Evolutionary conservation across 2,797 vertebrate species (phyloP).

Genomic region (Tangara arthus): DNA sequence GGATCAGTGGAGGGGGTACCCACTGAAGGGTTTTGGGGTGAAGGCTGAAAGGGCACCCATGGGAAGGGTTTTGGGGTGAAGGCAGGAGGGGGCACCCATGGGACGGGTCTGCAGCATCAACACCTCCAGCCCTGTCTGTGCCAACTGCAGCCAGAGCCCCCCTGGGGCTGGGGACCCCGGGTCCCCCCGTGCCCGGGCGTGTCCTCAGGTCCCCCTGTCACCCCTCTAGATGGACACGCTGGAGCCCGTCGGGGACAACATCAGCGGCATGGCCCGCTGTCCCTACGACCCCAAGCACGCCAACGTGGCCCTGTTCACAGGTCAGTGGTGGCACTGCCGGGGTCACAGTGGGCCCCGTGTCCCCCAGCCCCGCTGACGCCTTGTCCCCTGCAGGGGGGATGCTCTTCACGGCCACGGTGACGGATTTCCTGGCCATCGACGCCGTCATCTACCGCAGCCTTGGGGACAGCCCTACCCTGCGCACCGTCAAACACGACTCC

Average conservation of each 20-base stretch:
- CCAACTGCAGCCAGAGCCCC: slow-evolving; percentile 70
- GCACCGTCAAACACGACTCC: slow-evolving; percentile 95
- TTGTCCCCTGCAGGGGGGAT: slow-evolving; percentile 80
- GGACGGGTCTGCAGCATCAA: slow-evolving; percentile 83
- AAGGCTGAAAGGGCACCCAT: rapidly evolving
- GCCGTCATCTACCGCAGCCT: slow-evolving; percentile 96
- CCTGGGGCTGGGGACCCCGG: too few species aligned
- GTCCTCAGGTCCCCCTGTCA: neutral
- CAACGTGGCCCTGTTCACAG: slow-evolving; percentile 93
- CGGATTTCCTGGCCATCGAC: slow-evolving; percentile 95
- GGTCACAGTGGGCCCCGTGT: rapidly evolving
- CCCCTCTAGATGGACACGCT: slow-evolving; percentile 85
- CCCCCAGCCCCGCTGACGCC: rapidly evolving
- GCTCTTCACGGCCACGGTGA: slow-evolving; percentile 95
- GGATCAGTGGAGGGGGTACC: neutral
- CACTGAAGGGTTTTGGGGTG: too few species aligned
- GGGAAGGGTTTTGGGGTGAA: neutral
- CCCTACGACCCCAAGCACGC: slow-evolving; percentile 95
- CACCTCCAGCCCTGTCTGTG: slow-evolving; percentile 87
- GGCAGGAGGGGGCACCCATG: rapidly evolving
- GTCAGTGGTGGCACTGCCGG: slow-evolving; percentile 62
- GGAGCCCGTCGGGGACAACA: slow-evolving; percentile 86
- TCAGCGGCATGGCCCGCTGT: slow-evolving; percentile 95
- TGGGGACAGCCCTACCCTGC: slow-evolving; percentile 87
- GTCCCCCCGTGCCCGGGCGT: rapidly evolving